Base-by-base conservation (phyloP, 2,797 vertebrate genomes). In the Falco columbarius region DNA sequence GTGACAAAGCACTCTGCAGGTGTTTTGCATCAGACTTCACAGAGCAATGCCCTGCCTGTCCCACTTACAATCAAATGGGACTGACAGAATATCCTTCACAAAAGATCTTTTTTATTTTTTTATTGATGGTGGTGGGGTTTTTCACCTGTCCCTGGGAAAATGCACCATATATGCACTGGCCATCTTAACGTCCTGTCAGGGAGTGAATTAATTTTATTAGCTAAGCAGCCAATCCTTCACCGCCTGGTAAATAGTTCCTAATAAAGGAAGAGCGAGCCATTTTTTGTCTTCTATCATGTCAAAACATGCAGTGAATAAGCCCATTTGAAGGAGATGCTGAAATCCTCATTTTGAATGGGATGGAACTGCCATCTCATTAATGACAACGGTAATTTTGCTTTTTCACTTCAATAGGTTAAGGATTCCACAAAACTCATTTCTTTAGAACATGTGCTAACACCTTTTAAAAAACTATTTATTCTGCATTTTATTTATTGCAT, bases 1-100 rank as follows among this genome's bases (percentile, higher is more conserved):
- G 77, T 46, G 65, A 73, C 85, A 92, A 84, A 94, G 58, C 13
- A 18, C 86, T 89, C 80, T 67, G 80, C 85, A 86, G 93, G 93
- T 94, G 89, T 70, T 91, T 70, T 92, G 63, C 71, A 76, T n/a
- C 59, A 93, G 73, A 62, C 59, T 90, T 73, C 86, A 73, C 88
- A 86, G 59, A 89, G 76, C 51, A 68, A 40, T 4, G 52, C 32
- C 80, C 83, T 73, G 77, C 52, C 88, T 79, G 70, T 68, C 58
- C 63, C 83, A 54, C 46, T 92, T 30, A 61, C 4, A 79, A 65
- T 72, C 75, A 66, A 71, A 49, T 0, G 10, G n/a, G 40, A 47
- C 38, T 62, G 66, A 36, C 58, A 63, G 61, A 68, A 40, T 0
- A 13, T 36, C 44, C 83, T 89, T 76, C 54, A 59, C n/a, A 49